phyloP scores from a whole-genome alignment of 2,797 vertebrate genomes.

The Rhynchonycteris naso region DNA sequence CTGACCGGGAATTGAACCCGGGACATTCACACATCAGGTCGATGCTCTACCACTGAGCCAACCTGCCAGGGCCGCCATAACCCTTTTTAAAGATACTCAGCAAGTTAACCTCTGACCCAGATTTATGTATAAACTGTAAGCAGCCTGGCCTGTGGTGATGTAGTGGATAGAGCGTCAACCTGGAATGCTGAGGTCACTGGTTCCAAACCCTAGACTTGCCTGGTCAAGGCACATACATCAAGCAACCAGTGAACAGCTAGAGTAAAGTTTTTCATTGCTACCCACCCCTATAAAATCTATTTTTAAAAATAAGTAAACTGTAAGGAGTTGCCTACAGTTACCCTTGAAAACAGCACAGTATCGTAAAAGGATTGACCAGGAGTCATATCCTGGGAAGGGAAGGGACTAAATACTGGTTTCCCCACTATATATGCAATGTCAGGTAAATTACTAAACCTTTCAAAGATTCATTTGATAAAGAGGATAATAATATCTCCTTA shows the following conservation, averaged over 20 bases:
- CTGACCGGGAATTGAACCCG: too few species aligned
- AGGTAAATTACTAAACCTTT: conserved; percentile 41
- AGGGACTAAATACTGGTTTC: not conserved
- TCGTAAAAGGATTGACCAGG: conserved; percentile 17
- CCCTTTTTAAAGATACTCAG: conserved; percentile 11
- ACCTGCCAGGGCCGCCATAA: too few species aligned
- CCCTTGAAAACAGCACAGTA: not conserved
- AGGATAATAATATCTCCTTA: conserved; percentile 23
- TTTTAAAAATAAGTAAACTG: not conserved
- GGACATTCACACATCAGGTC: too few species aligned
- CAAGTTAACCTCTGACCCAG: not conserved
- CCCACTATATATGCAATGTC: not conserved
- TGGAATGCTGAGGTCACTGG: too few species aligned
- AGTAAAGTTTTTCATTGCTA: too few species aligned
- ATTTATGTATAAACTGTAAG: conserved; percentile 30
- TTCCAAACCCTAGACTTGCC: too few species aligned
- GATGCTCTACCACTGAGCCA: too few species aligned
- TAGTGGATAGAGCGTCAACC: too few species aligned
- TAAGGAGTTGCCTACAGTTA: conserved; percentile 7
- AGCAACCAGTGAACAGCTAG: too few species aligned
- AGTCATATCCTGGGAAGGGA: not conserved
- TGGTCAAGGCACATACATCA: too few species aligned
- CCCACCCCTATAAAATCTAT: too few species aligned
- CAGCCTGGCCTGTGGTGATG: not conserved
- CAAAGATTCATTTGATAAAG: conserved; percentile 24